Percentiles rank a stretch among this genome's conserved stretches.
Evolutionary conservation across 2,113 vertebrate genomes (phyloP).

Genomic region (Centropristis striata): DNA sequence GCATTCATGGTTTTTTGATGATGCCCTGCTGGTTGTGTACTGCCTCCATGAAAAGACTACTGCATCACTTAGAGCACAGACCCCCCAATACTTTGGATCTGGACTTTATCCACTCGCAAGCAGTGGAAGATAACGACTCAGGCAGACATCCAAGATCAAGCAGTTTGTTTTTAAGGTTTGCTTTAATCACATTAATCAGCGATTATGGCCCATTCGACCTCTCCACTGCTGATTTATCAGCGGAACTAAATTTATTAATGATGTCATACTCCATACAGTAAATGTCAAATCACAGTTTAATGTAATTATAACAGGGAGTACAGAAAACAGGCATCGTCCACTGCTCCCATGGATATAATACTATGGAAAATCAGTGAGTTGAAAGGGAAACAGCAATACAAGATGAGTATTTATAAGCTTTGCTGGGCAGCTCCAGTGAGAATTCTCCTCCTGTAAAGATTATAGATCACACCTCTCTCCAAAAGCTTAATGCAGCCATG

Average conservation of each 20-base stretch:
- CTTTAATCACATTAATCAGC: constrained; percentile 32
- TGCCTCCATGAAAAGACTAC: constrained; percentile 2
- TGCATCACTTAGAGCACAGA: constrained; percentile 1
- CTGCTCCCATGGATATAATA: neutral
- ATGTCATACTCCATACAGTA: constrained; percentile 27
- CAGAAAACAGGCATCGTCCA: constrained; percentile 25
- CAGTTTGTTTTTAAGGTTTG: constrained; percentile 15
- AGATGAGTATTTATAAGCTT: constrained; percentile 11
- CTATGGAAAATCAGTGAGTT: neutral
- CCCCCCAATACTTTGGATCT: constrained; percentile 11
- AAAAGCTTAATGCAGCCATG: constrained; percentile 30
- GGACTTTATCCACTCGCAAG: neutral
- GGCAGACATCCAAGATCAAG: constrained; percentile 14
- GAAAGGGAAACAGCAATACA: neutral
- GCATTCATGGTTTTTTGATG: neutral
- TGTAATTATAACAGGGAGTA: constrained; percentile 18
- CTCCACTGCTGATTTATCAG: constrained; percentile 17
- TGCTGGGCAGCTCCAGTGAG: neutral
- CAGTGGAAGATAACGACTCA: neutral
- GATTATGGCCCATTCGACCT: neutral
- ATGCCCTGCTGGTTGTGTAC: neutral
- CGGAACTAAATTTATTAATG: constrained; percentile 8
- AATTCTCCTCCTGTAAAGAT: constrained; percentile 30
- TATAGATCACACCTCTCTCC: constrained; percentile 39
- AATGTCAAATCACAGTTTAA: constrained; percentile 45